Evolutionary conservation across 2,797 vertebrate genomes (phyloP).

Genomic region (Pangasius mekongensis): DNA sequence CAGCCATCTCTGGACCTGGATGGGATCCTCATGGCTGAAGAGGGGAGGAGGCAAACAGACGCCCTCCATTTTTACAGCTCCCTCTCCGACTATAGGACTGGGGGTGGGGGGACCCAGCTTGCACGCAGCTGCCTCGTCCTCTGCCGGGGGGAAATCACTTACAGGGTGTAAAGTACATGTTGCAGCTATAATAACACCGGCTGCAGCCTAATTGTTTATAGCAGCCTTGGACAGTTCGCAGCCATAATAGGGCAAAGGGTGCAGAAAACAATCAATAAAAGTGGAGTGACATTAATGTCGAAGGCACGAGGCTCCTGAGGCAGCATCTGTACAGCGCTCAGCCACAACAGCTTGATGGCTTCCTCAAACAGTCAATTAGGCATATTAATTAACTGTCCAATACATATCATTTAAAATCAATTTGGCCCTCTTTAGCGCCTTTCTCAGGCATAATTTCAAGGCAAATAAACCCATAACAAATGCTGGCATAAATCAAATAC

Average conservation of each 20-base stretch:
- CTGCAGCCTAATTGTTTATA: slow-evolving; percentile 65
- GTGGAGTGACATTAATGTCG: slow-evolving; percentile 61
- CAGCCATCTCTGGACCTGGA: slow-evolving; percentile 47
- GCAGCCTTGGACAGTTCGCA: slow-evolving; percentile 57
- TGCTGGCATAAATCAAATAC: slow-evolving; percentile 70
- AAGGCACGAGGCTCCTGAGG: slow-evolving; percentile 55
- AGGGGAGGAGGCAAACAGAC: slow-evolving; percentile 23
- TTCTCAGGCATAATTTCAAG: slow-evolving; percentile 66
- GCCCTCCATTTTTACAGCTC: slow-evolving; percentile 49
- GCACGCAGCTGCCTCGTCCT: slow-evolving; percentile 54
- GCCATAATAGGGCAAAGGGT: slow-evolving; percentile 60
- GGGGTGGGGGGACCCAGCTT: slow-evolving; percentile 25
- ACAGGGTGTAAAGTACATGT: slow-evolving; percentile 62
- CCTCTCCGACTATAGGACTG: slow-evolving; percentile 42
- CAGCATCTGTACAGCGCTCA: slow-evolving; percentile 62
- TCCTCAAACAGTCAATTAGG: slow-evolving; percentile 78
- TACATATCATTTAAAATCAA: slow-evolving; percentile 74
- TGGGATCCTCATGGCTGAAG: slow-evolving; percentile 21
- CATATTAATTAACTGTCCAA: slow-evolving; percentile 76
- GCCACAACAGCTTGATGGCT: slow-evolving; percentile 65
- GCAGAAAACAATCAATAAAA: slow-evolving; percentile 69
- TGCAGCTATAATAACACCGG: slow-evolving; percentile 61
- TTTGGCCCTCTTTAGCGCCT: slow-evolving; percentile 65
- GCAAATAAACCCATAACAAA: slow-evolving; percentile 70
- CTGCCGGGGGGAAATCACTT: slow-evolving; percentile 67